Conservation (phyloP, 2,888 invertebrate species). For the Autographa gamma region DNA sequence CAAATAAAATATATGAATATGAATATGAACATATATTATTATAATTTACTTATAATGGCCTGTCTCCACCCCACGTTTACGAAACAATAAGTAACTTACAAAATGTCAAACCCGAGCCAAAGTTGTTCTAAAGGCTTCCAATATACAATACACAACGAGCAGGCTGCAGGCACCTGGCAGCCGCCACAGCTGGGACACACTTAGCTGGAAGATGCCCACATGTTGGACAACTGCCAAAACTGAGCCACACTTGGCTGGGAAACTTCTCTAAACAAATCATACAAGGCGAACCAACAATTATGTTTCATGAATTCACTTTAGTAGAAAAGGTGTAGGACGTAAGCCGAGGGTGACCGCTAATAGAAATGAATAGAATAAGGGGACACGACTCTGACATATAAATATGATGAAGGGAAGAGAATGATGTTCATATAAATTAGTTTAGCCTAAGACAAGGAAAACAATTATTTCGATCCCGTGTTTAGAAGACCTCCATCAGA, state of each 20-base stretch:
- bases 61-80: not conserved
- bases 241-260: not conserved
- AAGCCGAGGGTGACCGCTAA: not conserved
- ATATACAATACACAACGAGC: not conserved
- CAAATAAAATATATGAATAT: too few species aligned
- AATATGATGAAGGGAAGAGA: not conserved
- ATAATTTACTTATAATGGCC: not conserved
- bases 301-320: not conserved
- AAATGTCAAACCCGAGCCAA: conserved; percentile 2
- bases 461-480: too few species aligned
- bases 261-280: not conserved
- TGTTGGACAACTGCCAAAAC: not conserved
- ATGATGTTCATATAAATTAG: too few species aligned
- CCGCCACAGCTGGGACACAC: not conserved
- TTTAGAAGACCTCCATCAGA: too few species aligned
- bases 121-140: not conserved
- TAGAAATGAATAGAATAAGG: not conserved
- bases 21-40: too few species aligned
- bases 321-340: not conserved
- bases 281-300: not conserved
- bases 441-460: too few species aligned
- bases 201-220: not conserved
- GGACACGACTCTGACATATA: not conserved
- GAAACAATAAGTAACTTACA: conserved; percentile 1
- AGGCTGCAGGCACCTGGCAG: not conserved